A percentile compares a stretch with the other conserved stretches of the same genome.
phyloP scores from a whole-genome alignment of 2,797 vertebrate genomes.

The Sebastes oblongus region DNA sequence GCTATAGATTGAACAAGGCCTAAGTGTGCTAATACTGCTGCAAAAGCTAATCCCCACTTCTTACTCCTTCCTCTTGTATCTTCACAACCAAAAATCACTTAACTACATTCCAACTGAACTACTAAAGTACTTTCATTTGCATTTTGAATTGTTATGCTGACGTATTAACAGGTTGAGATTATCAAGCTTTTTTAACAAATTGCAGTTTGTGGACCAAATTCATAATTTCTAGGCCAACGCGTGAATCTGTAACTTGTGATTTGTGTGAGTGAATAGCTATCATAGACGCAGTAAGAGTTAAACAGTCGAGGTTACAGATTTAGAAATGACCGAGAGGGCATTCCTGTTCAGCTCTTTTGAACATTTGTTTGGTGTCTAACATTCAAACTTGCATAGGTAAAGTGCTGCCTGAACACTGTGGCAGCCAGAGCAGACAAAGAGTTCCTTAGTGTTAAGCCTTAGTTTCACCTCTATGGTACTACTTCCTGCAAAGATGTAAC shows the following conservation, averaged over 20 bases:
- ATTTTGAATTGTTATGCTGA: constrained; percentile 21
- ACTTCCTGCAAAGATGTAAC: constrained; percentile 1
- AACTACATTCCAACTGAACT: constrained; percentile 68
- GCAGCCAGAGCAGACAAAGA: neutral
- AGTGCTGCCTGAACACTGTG: neutral
- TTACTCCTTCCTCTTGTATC: constrained; percentile 46
- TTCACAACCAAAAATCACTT: constrained; percentile 57
- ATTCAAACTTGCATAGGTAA: neutral
- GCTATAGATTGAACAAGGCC: constrained; percentile 22
- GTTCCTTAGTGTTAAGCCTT: neutral
- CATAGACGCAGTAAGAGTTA: neutral
- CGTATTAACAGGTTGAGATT: constrained; percentile 38
- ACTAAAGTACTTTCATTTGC: constrained; percentile 2
- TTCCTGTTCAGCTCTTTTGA: neutral
- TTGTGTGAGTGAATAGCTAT: constrained; percentile 35
- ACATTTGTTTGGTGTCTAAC: neutral
- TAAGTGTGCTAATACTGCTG: constrained; percentile 4
- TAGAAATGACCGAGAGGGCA: neutral
- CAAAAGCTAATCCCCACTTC: constrained; percentile 24
- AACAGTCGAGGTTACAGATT: neutral
- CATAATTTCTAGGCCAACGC: neutral
- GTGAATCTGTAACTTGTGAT: constrained; percentile 34
- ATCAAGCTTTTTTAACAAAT: constrained; percentile 9
- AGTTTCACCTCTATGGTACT: constrained; percentile 2
- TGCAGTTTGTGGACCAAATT: constrained; percentile 57